Conservation (phyloP, 2,113 vertebrate genomes). For the Gallinago undulata region DNA sequence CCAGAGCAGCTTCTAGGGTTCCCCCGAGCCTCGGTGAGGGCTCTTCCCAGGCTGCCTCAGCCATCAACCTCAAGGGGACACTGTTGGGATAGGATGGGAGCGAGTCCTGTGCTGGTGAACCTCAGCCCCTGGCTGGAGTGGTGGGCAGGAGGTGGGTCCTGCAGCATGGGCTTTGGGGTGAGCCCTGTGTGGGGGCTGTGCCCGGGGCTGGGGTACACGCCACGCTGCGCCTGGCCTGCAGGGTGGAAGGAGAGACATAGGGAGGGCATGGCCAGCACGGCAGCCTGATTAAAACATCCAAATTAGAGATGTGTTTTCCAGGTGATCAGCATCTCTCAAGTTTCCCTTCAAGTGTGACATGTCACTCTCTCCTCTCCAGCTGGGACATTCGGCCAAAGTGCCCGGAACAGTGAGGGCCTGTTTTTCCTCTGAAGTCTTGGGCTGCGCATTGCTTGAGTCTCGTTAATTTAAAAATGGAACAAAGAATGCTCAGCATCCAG, state of each 20-base stretch:
- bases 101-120: accelerated
- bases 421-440: neutral
- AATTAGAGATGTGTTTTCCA: neutral
- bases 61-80: conserved; percentile 45
- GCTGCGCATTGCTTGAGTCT: neutral
- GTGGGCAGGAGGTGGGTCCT: neutral
- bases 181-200: neutral
- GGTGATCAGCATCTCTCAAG: accelerated
- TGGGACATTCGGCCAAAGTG: accelerated
- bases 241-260: neutral
- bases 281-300: neutral
- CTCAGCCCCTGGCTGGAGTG: neutral
- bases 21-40: neutral
- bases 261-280: accelerated
- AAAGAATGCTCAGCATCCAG: conserved; percentile 51
- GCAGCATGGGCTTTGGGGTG: neutral
- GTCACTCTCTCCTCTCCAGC: neutral
- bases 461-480: conserved; percentile 28
- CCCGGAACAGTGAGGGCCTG: neutral
- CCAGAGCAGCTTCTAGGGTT: neutral
- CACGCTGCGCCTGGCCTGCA: accelerated
- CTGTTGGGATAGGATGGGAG: conserved; percentile 35
- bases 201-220: accelerated
- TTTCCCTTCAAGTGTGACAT: neutral
- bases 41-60: neutral